Conservation (phyloP, 2,797 vertebrate genomes). For the Oreochromis grahami region DNA sequence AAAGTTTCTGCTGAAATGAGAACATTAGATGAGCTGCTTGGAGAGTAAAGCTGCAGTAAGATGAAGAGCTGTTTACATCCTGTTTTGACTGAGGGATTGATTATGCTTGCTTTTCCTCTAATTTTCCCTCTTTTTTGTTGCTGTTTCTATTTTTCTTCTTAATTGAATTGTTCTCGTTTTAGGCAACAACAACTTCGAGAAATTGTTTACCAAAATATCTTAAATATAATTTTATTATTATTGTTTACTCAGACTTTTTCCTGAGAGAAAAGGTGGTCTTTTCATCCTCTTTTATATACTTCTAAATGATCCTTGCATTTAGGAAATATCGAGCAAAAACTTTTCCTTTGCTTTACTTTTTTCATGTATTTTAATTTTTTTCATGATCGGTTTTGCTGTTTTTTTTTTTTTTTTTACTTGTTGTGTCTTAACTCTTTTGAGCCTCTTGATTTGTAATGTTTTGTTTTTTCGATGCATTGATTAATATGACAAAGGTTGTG, state of each 20-base stretch:
- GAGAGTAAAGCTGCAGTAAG: background rate
- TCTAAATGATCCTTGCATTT: background rate
- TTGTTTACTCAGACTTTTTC: background rate
- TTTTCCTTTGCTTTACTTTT: background rate
- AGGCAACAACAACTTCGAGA: background rate
- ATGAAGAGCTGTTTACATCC: slow-evolving; percentile 3
- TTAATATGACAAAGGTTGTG: background rate
- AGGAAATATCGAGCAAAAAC: background rate
- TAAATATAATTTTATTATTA: background rate
- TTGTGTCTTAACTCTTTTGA: background rate
- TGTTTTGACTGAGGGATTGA: background rate
- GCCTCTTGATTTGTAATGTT: background rate
- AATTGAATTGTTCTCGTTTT: background rate
- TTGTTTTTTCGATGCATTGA: background rate
- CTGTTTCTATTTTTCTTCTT: background rate
- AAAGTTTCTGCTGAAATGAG: background rate
- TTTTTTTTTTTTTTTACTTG: background rate
- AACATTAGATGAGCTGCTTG: background rate
- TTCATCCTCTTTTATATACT: background rate
- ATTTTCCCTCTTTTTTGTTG: background rate
- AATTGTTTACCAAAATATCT: background rate
- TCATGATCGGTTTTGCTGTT: background rate
- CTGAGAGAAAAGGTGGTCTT: background rate
- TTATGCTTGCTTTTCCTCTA: background rate
- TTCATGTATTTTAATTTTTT: background rate